Evolutionary conservation across 2,888 invertebrate genomes (phyloP).

Genomic region (Trichopoda pennipes): DNA sequence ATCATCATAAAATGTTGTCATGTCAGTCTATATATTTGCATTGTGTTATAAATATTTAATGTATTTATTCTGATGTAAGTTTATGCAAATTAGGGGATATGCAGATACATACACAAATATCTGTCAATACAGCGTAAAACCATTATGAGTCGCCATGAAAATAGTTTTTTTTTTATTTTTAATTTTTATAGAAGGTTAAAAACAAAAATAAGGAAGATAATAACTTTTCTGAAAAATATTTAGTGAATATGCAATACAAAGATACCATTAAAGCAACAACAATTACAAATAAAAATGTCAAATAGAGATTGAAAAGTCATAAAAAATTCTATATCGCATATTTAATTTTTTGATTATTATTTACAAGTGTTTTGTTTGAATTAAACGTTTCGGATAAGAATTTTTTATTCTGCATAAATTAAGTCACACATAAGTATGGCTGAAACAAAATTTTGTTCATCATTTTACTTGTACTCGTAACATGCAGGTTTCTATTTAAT

Average conservation of each 20-base stretch:
- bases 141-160: neutral
- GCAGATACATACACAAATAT: neutral
- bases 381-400: constrained; percentile 28
- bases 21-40: no score
- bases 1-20: constrained; percentile 8
- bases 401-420: constrained; percentile 23
- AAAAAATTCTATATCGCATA: neutral
- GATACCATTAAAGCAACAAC: constrained; percentile 15
- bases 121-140: neutral
- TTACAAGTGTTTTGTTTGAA: constrained; percentile 30
- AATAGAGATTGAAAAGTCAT: constrained; percentile 2
- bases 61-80: neutral
- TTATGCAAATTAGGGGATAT: neutral
- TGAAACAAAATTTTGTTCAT: neutral
- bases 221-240: constrained; percentile 1
- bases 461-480: neutral
- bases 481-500: no score
- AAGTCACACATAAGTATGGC: neutral
- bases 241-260: constrained; percentile 21
- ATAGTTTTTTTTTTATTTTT: neutral
- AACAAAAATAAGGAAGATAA: neutral
- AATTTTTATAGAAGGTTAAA: no score
- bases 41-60: no score
- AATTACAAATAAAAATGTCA: constrained; percentile 31
- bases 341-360: neutral